These are phyloP conservation scores for Scarus forsteni DNA, from an alignment of 2,797 vertebrate genomes.

Conservation along the genomic window DNA sequence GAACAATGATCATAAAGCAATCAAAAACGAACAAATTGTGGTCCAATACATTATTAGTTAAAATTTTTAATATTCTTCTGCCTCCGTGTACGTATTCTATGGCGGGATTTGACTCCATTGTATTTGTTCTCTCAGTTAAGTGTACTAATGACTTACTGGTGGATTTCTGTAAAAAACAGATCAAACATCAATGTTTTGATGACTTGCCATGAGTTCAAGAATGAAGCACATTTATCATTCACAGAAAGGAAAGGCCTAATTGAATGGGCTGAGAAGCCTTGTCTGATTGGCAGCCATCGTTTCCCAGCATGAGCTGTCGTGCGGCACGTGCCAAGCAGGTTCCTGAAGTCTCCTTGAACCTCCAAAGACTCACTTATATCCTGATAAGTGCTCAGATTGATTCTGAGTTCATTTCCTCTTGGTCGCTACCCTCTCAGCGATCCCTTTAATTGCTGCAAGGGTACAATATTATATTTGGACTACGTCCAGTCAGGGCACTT, in stretches of 20 bases:
- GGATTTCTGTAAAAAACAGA: too few relatives aligned
- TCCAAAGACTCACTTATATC: conserved; percentile 58
- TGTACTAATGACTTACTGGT: too few relatives aligned
- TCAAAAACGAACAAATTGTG: too few relatives aligned
- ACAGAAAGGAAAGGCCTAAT: conserved; percentile 25
- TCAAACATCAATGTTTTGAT: not conserved
- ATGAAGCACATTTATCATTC: conserved; percentile 14
- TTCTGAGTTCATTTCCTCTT: conserved; percentile 69
- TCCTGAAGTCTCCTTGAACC: conserved; percentile 73
- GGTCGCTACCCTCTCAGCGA: conserved; percentile 54
- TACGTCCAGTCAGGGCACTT: conserved; percentile 64
- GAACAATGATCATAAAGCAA: too few relatives aligned
- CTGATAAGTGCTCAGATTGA: conserved; percentile 74
- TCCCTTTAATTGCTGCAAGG: conserved; percentile 73
- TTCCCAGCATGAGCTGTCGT: conserved; percentile 31
- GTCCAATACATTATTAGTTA: too few relatives aligned
- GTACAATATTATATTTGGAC: conserved; percentile 77
- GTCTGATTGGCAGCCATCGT: conserved; percentile 38
- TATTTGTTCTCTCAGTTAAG: too few relatives aligned
- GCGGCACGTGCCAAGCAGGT: conserved; percentile 50
- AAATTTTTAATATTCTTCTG: too few relatives aligned
- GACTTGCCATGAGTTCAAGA: conserved; percentile 26
- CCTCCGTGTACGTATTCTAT: too few relatives aligned
- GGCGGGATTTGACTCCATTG: too few relatives aligned
- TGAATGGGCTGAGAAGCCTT: conserved; percentile 29